Base-by-base conservation (phyloP, 2,113 vertebrate species). In the Pseudorasbora parva region DNA sequence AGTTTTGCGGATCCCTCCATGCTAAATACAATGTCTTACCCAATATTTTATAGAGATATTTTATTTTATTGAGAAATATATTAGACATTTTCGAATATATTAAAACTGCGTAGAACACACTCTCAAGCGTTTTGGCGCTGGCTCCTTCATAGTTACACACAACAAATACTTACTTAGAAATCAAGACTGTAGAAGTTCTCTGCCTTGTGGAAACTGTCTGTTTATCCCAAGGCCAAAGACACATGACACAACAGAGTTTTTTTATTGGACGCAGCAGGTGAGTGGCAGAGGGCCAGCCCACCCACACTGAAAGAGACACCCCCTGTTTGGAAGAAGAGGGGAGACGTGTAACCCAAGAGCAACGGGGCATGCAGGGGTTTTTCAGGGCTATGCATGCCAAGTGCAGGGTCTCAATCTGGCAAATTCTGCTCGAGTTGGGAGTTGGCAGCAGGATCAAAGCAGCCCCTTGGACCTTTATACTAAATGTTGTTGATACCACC, bases 371-470 rank as follows among this genome's bases (percentile, higher is more conserved):
- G 72, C 60, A 81, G 79, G 79, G 79, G 79, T 41, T 69, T 69
- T 69, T 81, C 45, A 56, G 41, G 71, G 72, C 78, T 85, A 86
- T 66, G 84, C 86, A 86, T 88, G 88, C 89, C 88, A 86, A 88
- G 90, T 78, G 83, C 88, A 87, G 56, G 87, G 76, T 77, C 79
- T 69, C 73, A 74, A 82, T 84, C 75, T 47, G 85, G 85, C 74
- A 86, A 91, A 89, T 90, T 90, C 84, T 84, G 85, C 90, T 90
- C 45, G 87, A 85, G 80, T 75, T 78, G 78, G 85, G 85, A 86
- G 81, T 84, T 93, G 93, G 93, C 92, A 94, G 82, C 59, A 45
- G 75, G 80, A 91, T 94, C 92, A 94, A 94, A 93, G 82, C 5
- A 0, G 56, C 82, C 57, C 86, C 37, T 68, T 90, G 88, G 88